Percentiles rank a stretch among this genome's conserved stretches.
Conservation (phyloP, 2,797 vertebrate genomes). For the Aldrovandia affinis region DNA sequence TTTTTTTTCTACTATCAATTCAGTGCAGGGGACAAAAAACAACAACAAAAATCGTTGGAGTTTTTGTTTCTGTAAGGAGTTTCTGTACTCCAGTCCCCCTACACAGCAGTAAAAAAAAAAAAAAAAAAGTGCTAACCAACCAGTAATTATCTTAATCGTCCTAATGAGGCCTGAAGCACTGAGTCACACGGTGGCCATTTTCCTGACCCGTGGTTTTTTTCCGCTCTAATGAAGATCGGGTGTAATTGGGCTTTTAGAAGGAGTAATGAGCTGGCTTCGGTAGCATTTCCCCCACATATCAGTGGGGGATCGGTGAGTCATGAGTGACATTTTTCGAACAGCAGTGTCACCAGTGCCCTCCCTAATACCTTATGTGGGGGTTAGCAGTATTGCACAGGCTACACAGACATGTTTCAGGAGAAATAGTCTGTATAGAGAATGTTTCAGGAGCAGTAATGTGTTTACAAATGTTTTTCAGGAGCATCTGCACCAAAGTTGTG, state of each 20-base stretch:
- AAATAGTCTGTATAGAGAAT: background rate
- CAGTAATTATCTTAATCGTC: background rate
- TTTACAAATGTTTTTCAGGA: background rate
- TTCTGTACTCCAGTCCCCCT: background rate
- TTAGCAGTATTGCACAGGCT: background rate
- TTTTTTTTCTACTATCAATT: background rate
- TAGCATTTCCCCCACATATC: background rate
- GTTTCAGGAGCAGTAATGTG: background rate
- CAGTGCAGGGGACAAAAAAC: background rate
- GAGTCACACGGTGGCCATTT: background rate
- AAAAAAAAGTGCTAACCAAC: background rate
- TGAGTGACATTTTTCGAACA: background rate
- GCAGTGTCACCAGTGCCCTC: background rate
- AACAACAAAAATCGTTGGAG: background rate
- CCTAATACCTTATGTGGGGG: background rate
- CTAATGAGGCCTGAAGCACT: conserved; percentile 15
- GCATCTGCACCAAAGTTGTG: too few species aligned
- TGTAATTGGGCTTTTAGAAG: conserved; percentile 3
- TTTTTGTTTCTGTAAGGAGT: background rate
- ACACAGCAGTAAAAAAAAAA: background rate
- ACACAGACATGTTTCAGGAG: background rate
- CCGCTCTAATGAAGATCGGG: background rate
- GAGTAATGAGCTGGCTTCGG: background rate
- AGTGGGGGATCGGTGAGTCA: conserved; percentile 1
- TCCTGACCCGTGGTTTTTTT: conserved; percentile 11